Percentiles rank a stretch among this genome's conserved stretches.
These are phyloP conservation scores for Spheniscus mendiculus DNA, from an alignment of 2,113 vertebrate species.

Conservation along the genomic window DNA sequence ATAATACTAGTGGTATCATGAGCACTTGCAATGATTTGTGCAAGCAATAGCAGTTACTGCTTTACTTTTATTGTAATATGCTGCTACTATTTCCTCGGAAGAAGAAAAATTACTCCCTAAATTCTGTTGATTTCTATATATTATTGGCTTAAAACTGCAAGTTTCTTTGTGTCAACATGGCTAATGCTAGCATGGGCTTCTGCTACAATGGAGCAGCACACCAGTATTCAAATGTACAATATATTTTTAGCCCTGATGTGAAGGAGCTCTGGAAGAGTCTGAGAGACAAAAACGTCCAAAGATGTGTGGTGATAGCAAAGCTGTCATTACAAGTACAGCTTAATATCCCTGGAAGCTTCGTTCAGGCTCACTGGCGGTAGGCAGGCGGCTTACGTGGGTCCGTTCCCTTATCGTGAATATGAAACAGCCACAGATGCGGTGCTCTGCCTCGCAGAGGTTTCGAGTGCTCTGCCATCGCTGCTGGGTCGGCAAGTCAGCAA, in stretches of 20 bases:
- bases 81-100: background rate
- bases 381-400: background rate
- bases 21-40: background rate
- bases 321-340: background rate
- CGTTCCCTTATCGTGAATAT: fast-evolving
- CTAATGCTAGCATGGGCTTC: background rate
- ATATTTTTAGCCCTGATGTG: background rate
- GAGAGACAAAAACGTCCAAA: background rate
- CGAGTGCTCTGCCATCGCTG: no score
- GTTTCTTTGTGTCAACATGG: background rate
- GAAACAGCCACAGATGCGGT: background rate
- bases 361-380: background rate
- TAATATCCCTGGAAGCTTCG: background rate
- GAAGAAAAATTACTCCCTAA: conserved; percentile 28
- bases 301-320: background rate
- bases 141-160: background rate
- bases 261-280: background rate
- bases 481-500: background rate
- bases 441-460: background rate
- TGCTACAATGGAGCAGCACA: background rate
- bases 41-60: background rate
- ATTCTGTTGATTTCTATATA: background rate
- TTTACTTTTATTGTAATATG: background rate
- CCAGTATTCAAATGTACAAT: background rate
- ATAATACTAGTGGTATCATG: background rate